A percentile compares a stretch with the other conserved stretches of the same genome.
Conservation (phyloP, 2,888 invertebrate species). For the Heliconius cydno region DNA sequence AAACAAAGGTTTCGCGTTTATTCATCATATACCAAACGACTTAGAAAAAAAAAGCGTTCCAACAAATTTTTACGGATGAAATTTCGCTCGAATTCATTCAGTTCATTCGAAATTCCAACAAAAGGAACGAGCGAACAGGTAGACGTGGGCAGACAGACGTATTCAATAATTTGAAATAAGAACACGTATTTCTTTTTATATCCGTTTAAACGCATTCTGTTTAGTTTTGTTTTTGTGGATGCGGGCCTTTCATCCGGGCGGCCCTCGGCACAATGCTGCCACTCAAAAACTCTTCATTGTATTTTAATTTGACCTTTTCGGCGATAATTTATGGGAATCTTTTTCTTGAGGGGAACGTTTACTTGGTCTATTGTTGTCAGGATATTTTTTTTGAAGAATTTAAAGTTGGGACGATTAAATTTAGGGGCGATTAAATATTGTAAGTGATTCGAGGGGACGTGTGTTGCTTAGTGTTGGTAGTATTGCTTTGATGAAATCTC, state of each 20-base stretch:
- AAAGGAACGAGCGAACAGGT: constrained; percentile 71
- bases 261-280: constrained; percentile 79
- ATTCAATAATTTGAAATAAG: constrained; percentile 83
- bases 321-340: constrained; percentile 82
- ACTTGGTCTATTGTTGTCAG: constrained; percentile 77
- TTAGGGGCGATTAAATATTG: constrained; percentile 47
- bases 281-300: constrained; percentile 84
- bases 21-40: constrained; percentile 28
- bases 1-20: constrained; percentile 26
- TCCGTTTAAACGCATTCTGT: constrained; percentile 82
- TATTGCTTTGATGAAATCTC: not conserved
- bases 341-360: constrained; percentile 72
- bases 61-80: constrained; percentile 54
- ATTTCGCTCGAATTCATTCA: constrained; percentile 66
- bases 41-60: constrained; percentile 41
- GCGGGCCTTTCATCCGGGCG: constrained; percentile 79
- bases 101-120: constrained; percentile 68
- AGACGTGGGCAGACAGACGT: constrained; percentile 80
- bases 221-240: constrained; percentile 82
- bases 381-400: constrained; percentile 70
- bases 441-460: constrained; percentile 33
- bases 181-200: constrained; percentile 82
- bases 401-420: constrained; percentile 61
- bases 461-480: not conserved
- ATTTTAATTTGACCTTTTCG: constrained; percentile 84